phyloP scores from a whole-genome alignment of 2,888 invertebrate species.

The Acheta domesticus region DNA sequence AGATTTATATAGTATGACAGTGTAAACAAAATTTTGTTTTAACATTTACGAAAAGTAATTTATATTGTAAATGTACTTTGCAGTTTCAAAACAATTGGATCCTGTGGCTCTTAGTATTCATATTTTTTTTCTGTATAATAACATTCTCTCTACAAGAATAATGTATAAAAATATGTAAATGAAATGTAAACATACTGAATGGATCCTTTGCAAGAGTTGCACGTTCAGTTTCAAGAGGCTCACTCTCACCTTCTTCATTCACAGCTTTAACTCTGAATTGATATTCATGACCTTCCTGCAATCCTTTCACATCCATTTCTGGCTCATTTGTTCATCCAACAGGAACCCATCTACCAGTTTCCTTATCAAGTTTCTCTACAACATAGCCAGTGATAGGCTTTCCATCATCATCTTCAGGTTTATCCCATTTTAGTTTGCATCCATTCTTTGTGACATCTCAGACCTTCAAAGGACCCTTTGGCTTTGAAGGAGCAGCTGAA shows the following conservation, averaged over 20 bases:
- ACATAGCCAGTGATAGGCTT: constrained; percentile 89
- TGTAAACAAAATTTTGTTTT: too few species aligned
- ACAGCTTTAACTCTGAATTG: constrained; percentile 91
- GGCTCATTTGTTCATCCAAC: constrained; percentile 84
- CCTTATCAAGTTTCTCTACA: constrained; percentile 89
- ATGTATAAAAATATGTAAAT: neutral
- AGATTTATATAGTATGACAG: too few species aligned
- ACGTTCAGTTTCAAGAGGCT: constrained; percentile 88
- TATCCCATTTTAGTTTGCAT: constrained; percentile 88
- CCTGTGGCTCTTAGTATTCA: too few species aligned
- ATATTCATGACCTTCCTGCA: constrained; percentile 89
- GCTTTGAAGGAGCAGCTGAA: constrained; percentile 74
- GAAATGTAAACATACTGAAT: constrained; percentile 60
- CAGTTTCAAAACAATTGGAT: too few species aligned
- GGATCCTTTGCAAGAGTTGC: constrained; percentile 94
- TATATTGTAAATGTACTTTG: too few species aligned
- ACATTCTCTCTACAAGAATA: too few species aligned
- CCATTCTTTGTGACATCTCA: constrained; percentile 84
- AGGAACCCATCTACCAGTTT: constrained; percentile 89
- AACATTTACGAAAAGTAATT: too few species aligned
- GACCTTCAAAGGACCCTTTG: constrained; percentile 85
- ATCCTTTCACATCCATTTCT: constrained; percentile 81
- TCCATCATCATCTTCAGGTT: constrained; percentile 93
- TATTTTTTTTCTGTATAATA: too few species aligned
- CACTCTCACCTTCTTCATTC: constrained; percentile 92